A percentile compares a stretch with the other conserved stretches of the same genome.
Conservation (phyloP, 2,888 invertebrate species). For the Schizotus pectinicornis region DNA sequence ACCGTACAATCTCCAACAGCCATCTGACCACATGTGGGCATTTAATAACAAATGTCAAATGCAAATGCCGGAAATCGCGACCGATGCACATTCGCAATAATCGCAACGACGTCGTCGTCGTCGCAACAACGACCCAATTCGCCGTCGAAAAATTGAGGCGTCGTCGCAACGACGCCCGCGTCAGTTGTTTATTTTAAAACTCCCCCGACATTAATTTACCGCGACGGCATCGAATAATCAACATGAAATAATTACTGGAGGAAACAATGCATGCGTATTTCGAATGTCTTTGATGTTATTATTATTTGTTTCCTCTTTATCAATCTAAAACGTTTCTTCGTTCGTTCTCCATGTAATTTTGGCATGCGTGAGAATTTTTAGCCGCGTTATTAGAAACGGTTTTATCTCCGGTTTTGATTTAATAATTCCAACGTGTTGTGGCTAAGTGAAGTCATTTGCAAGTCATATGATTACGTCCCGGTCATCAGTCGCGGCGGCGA, state of each 20-base stretch:
- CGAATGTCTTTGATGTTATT: conserved; percentile 44
- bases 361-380: conserved; percentile 44
- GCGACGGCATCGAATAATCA: no score
- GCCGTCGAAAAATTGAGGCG: no score
- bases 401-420: not conserved
- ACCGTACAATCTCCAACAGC: conserved; percentile 32
- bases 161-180: no score
- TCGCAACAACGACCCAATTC: no score
- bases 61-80: conserved; percentile 41
- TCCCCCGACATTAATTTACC: no score
- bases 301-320: conserved; percentile 47
- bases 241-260: not conserved
- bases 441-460: no score
- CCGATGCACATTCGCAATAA: conserved; percentile 1
- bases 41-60: conserved; percentile 47
- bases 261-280: conserved; percentile 40
- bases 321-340: conserved; percentile 44
- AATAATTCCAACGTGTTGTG: not conserved
- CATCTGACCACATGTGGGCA: conserved; percentile 47
- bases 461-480: no score
- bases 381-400: not conserved
- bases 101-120: not conserved
- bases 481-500: not conserved
- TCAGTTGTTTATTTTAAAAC: no score
- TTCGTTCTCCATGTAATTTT: conserved; percentile 36